Base-by-base conservation (phyloP, 2,797 vertebrate genomes). In the Pangasius mekongensis region DNA sequence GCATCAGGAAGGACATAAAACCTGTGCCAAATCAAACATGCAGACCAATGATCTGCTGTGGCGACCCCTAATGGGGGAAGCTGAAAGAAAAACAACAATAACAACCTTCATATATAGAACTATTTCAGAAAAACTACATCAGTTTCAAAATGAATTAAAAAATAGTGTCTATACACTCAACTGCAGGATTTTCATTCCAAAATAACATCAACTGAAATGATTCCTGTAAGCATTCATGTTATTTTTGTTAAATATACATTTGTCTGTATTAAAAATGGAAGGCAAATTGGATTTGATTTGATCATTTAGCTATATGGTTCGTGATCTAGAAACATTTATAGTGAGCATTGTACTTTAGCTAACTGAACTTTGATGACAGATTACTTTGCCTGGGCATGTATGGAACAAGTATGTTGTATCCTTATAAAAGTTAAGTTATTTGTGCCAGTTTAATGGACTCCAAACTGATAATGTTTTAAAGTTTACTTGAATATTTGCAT, bases 401-500 rank as follows among this genome's bases (percentile, higher is more conserved):
- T 39, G 18, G 36, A 71, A 71, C 6, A 27, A n/a, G 30, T 67
- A 33, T n/a, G n/a, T 33, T 69, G 13, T 69, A 30, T 66, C 64
- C 47, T 52, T 52, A 18, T 54, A 30, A 52, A n/a, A 36, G 66
- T 10, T 84, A 85, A 27, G 2, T 60, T 62, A 22, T 77, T 77
- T 77, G 56, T 64, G 27, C n/a, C 27, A 62, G 20, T 24, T 64
- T 43, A 62, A 49, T 86, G 27, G 8, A 62, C 33, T 85, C 22
- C 27, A 80, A 56, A 80, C 52, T 24, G 27, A 33, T 5, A 58
- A 80, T 58, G n/a, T 58, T 56, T 80, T 80, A 56, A 56, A 85
- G 49, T 39, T 62, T n/a, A 54, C 84, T 43, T 71, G 52, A 54
- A 85, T 33, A 73, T 85, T 74, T 85, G 67, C 30, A 85, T 58